Evolutionary conservation across 2,888 invertebrate species (phyloP).

Genomic region (Epinotia nisella): DNA sequence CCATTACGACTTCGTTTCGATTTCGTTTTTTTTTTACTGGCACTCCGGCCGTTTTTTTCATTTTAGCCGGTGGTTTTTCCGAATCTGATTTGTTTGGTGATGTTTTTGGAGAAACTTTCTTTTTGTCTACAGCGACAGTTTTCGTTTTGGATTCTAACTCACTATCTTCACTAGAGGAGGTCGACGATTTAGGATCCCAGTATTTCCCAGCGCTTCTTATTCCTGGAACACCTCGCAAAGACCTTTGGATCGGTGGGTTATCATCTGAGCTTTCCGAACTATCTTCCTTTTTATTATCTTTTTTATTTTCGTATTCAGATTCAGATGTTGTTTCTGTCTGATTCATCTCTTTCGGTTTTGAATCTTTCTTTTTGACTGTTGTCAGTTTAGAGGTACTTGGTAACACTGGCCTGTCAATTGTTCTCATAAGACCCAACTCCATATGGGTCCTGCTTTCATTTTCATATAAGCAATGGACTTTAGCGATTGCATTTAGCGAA

Average conservation of each 20-base stretch:
- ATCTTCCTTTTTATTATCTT: conserved; percentile 70
- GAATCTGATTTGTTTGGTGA: conserved; percentile 77
- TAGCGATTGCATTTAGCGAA: conserved; percentile 94
- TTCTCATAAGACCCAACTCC: conserved; percentile 84
- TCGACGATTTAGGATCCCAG: conserved; percentile 91
- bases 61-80: conserved; percentile 78
- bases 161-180: conserved; percentile 85
- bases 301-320: conserved; percentile 78
- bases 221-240: conserved; percentile 89
- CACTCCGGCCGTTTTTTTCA: conserved; percentile 75
- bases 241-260: conserved; percentile 80
- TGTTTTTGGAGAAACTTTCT: conserved; percentile 69
- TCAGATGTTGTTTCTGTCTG: conserved; percentile 79
- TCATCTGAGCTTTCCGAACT: conserved; percentile 84
- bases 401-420: conserved; percentile 73
- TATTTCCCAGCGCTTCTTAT: conserved; percentile 91
- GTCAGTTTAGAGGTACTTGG: conserved; percentile 82
- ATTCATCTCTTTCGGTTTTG: conserved; percentile 73
- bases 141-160: conserved; percentile 78
- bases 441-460: conserved; percentile 92
- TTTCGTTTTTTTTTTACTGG: conserved; percentile 84
- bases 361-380: conserved; percentile 74
- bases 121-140: conserved; percentile 65
- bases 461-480: conserved; percentile 96
- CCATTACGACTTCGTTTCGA: conserved; percentile 88